Conservation (phyloP, 2,113 vertebrate genomes). For the Bettongia penicillata region DNA sequence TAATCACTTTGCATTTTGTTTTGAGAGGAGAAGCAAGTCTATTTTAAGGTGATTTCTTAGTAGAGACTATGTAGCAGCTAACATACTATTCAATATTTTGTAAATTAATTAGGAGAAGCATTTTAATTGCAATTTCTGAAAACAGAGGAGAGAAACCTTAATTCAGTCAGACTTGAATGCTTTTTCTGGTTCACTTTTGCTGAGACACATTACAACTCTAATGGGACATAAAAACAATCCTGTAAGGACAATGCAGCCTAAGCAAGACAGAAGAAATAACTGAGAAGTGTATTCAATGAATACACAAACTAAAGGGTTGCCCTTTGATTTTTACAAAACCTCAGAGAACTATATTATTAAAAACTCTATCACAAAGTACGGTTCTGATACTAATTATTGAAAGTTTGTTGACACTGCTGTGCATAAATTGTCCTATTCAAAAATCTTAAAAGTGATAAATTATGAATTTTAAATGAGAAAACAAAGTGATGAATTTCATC, state of each 20-base stretch:
- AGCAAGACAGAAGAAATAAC: neutral
- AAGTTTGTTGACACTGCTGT: neutral
- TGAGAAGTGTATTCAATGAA: neutral
- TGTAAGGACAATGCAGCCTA: neutral
- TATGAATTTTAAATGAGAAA: neutral
- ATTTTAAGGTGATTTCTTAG: neutral
- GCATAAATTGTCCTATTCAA: conserved; percentile 4
- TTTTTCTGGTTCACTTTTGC: neutral
- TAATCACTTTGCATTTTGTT: neutral
- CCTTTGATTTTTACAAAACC: conserved; percentile 10
- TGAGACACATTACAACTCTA: neutral
- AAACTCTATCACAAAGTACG: neutral
- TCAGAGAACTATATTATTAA: neutral
- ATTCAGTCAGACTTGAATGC: rapidly evolving
- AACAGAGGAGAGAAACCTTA: neutral
- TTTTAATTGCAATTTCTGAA: neutral
- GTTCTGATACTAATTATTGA: neutral
- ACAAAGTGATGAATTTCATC: neutral
- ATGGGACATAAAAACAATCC: neutral
- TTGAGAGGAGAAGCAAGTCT: neutral
- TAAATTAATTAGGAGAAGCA: neutral
- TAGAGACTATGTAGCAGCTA: neutral
- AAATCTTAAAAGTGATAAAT: neutral
- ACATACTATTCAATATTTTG: neutral
- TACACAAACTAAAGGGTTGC: neutral